Base-by-base conservation (phyloP, 2,888 invertebrate species). In the Hoplodrina blanda region DNA sequence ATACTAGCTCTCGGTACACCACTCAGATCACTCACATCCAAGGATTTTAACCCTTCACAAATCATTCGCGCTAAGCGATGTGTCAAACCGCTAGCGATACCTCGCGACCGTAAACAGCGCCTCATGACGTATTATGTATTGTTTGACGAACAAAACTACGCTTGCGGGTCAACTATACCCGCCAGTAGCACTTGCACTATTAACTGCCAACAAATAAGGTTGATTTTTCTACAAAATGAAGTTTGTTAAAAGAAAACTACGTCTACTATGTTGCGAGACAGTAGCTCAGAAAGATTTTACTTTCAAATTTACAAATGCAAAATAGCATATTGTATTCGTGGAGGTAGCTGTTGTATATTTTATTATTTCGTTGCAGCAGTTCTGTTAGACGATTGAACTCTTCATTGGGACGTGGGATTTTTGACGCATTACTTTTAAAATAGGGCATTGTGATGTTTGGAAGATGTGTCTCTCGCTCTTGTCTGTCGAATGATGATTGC, bases 321-420 rank as follows among this genome's bases (percentile, higher is more conserved):
- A 95, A 95, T 93, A 91, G 94, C 92, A 91, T 91, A 95, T 95
- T 95, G 95, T 95, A 88, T 93, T 92, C 89, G 87, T 77, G 84
- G 87, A 83, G 88, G 91, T 87, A 84, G 89, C 87, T 69, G 67
- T 81, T 78, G 76, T 69, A 85, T 80, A 85, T 90, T 93, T 91
- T 93, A 92, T 93, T 92, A 91, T 92, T 90, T 89, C 86, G 91
- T 82, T 83, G 90, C 88, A 85, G 86, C 87, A 81, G 85, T 85
- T 87, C 82, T 82, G 84, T 84, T 89, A 85, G 88, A 84, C 83
- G 88, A 88, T 89, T 90, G 91, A 90, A 92, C 88, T 89, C 87
- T 89, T 89, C 91, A 90, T 92, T 80, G 69, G 75, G 61, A 69
- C 68, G 79, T 68, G 70, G 61, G 74, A 80, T 84, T 80, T 83